phyloP scores from a whole-genome alignment of 2,888 invertebrate species.

The Caenorhabditis sp. region DNA sequence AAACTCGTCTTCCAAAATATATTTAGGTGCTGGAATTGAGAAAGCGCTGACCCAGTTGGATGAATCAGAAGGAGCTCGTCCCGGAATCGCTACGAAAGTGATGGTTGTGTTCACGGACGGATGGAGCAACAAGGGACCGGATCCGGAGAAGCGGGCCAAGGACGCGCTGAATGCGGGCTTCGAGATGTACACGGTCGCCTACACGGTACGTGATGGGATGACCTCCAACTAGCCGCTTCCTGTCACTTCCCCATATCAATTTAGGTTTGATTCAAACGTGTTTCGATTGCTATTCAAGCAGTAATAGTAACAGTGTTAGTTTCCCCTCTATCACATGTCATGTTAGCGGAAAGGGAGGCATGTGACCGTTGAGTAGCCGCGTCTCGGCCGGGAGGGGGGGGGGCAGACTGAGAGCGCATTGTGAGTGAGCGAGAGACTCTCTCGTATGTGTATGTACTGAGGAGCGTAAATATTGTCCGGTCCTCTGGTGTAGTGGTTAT shows the following conservation, averaged over 20 bases:
- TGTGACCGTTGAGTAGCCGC: constrained; percentile 7
- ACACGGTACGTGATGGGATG: constrained; percentile 53
- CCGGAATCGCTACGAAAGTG: constrained; percentile 75
- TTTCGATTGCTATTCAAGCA: constrained; percentile 5
- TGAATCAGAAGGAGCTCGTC: constrained; percentile 75
- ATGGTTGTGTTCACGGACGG: constrained; percentile 79
- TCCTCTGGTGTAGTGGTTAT: constrained; percentile 75
- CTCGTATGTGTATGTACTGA: constrained; percentile 12
- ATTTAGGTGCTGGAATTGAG: constrained; percentile 72
- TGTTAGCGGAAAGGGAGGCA: not conserved
- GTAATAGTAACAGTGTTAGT: constrained; percentile 16
- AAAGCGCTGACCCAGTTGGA: constrained; percentile 72
- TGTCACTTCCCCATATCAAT: constrained; percentile 9
- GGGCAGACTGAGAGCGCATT: constrained; percentile 4
- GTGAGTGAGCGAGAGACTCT: not conserved
- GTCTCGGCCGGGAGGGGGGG: not conserved
- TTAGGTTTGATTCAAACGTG: constrained; percentile 8
- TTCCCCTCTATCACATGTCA: constrained; percentile 6
- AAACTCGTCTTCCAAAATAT: too few species aligned
- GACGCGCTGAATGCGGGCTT: constrained; percentile 72
- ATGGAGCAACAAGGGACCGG: constrained; percentile 77
- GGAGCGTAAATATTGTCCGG: not conserved
- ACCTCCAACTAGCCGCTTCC: not conserved
- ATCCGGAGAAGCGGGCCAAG: constrained; percentile 67
- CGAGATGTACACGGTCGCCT: constrained; percentile 73